Conservation (phyloP, 2,888 invertebrate genomes). For the Agrochola macilenta region DNA sequence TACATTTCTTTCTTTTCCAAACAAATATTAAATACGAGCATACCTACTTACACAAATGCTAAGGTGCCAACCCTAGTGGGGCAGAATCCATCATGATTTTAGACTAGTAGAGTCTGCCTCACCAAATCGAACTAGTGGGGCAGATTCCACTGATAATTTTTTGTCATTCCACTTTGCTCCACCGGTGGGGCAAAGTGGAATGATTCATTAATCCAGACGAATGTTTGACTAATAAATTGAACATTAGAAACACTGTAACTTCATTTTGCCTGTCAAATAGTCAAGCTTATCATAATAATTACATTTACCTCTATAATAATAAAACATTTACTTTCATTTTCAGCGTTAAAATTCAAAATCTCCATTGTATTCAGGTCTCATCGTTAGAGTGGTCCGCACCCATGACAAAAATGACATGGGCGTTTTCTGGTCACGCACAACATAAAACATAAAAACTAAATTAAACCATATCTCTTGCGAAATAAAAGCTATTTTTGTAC, state of each 20-base stretch:
- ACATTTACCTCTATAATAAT: slow-evolving; percentile 35
- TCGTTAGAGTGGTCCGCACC: slow-evolving; percentile 77
- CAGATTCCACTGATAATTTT: no score
- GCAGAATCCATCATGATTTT: no score
- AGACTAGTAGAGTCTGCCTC: no score
- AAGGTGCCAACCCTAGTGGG: no score
- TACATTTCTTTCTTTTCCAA: no score
- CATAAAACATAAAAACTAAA: slow-evolving; percentile 64
- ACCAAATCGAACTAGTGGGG: no score
- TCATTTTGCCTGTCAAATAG: background rate
- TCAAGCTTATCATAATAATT: slow-evolving; percentile 2
- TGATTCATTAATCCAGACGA: background rate
- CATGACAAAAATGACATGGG: slow-evolving; percentile 82
- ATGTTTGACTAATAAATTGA: background rate
- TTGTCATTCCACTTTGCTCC: no score
- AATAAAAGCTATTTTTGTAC: slow-evolving; percentile 75
- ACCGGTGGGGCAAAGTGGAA: no score
- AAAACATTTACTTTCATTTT: slow-evolving; percentile 49
- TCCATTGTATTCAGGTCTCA: slow-evolving; percentile 65
- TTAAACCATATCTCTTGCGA: slow-evolving; percentile 68
- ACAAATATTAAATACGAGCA: no score
- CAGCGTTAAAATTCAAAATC: slow-evolving; percentile 64
- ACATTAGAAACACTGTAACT: background rate
- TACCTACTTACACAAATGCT: no score
- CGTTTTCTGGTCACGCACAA: slow-evolving; percentile 84